phyloP scores from a whole-genome alignment of 2,888 invertebrate genomes.

The Adelognathus sp. region DNA sequence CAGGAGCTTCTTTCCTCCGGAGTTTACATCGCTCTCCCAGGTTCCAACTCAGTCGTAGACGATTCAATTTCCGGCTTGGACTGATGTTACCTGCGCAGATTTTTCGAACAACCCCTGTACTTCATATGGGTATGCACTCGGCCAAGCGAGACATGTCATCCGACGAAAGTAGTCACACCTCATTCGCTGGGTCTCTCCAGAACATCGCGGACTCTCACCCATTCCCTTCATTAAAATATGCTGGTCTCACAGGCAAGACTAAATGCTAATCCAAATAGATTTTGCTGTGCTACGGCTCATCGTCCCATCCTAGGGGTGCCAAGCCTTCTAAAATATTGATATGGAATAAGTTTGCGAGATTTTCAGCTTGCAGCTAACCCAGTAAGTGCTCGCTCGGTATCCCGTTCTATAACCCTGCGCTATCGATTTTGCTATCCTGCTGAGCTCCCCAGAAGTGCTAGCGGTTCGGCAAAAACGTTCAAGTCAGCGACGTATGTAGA shows the following conservation, averaged over 20 bases:
- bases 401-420: neutral
- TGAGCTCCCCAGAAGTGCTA: neutral
- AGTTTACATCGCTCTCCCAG: neutral
- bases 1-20: neutral
- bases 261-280: slow-evolving; percentile 1
- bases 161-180: slow-evolving; percentile 7
- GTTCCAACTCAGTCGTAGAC: neutral
- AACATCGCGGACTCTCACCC: neutral
- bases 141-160: neutral
- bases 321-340: slow-evolving; percentile 55
- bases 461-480: neutral
- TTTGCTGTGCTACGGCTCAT: neutral
- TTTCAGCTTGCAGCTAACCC: slow-evolving; percentile 30
- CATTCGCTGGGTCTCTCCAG: neutral
- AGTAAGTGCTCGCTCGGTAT: neutral
- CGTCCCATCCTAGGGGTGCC: neutral
- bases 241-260: neutral
- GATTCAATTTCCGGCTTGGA: neutral
- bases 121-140: neutral
- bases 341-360: slow-evolving; percentile 47
- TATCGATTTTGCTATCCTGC: slow-evolving; percentile 11
- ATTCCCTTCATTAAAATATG: neutral
- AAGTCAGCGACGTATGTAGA: slow-evolving; percentile 56
- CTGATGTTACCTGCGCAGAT: neutral
- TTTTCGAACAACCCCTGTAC: neutral